Evolutionary conservation across 2,113 vertebrate genomes (phyloP).

Genomic region (Pluvianellus socialis): DNA sequence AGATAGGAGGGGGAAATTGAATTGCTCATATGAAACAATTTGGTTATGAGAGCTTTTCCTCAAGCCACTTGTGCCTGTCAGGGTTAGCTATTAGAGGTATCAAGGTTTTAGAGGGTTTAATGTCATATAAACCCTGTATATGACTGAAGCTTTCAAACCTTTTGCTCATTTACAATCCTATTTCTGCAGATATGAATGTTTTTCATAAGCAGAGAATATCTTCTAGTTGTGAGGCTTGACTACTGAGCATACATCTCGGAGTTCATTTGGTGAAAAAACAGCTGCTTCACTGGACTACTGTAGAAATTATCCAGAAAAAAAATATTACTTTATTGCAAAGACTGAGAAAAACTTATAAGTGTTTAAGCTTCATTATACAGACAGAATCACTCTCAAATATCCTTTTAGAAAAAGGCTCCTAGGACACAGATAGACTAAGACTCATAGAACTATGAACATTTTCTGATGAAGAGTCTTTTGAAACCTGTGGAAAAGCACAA

Average conservation of each 20-base stretch:
- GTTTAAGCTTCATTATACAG: neutral
- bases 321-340: neutral
- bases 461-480: neutral
- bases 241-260: neutral
- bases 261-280: fast-evolving
- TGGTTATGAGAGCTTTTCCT: neutral
- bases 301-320: neutral
- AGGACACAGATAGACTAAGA: neutral
- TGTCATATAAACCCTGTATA: neutral
- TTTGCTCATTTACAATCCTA: neutral
- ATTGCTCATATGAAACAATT: neutral
- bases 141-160: neutral
- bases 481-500: neutral
- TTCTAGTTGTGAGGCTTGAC: neutral
- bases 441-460: neutral
- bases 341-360: neutral
- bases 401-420: neutral
- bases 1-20: neutral
- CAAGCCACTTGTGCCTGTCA: neutral
- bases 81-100: neutral
- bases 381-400: neutral
- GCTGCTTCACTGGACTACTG: neutral
- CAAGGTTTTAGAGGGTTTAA: neutral
- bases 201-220: neutral
- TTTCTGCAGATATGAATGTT: neutral